Evolutionary conservation across 2,113 vertebrate genomes (phyloP), one percentile per base, ranked within the genome.

Genomic region (Arothron firmamentum): DNA sequence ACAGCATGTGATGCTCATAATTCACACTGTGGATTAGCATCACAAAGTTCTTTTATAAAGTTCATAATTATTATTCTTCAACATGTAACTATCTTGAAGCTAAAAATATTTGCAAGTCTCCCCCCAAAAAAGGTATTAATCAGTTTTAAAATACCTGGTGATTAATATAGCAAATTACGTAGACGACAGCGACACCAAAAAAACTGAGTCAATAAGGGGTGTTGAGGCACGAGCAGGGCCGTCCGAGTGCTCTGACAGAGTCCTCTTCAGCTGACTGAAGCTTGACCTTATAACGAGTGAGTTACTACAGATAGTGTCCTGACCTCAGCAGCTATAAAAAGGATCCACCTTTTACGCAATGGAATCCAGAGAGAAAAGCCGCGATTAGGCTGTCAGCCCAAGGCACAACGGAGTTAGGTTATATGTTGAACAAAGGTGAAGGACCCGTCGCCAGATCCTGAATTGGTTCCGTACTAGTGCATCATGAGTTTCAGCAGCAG

Each of bases 201-300:
- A 4, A 11, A 9, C 25, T 2, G 20, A 43, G 21, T 20, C 5
- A 3, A 55, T 10, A 62, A n/a, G 28, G 14, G 42, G 49, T 14
- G 28, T 45, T 14, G 19, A 20, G 48, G 41, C 34, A 38, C 43
- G 55, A 19, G 34, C 18, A 38, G 21, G 31, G 48, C 51, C 53
- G 46, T 34, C 6, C 12, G 11, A 56, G 47, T 10, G 10, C 51
- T 10, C 25, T 13, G 55, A 55, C 56, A 66, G 52, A 62, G 31
- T 14, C 49, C 53, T 72, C 63, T 18, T 72, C 53, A 63, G 60
- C 63, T 79, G 74, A 77, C 72, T 80, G 53, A 63, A 53, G 61
- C 43, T 12, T 75, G 75, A 76, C 79, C 74, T 71, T 76, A 64
- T 56, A 71, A 57, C 62, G 52, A 54, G 51, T 53, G 58, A 77